Evolutionary conservation across 2,113 vertebrate genomes (phyloP).

Genomic region (Casuarius casuarius): DNA sequence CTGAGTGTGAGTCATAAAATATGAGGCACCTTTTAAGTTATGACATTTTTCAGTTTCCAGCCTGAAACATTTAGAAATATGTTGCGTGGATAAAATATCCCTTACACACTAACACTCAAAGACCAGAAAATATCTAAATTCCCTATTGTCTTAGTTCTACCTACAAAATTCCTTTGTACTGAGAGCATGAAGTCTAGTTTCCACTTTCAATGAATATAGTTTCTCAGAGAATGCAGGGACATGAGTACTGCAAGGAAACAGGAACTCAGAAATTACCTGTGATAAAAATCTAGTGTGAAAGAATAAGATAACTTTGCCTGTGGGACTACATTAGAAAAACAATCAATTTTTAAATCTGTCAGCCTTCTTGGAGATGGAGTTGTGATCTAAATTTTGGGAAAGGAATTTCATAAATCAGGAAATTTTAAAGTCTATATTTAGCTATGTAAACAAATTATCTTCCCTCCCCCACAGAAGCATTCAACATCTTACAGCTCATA

Average conservation of each 20-base stretch:
- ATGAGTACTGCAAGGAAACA: neutral
- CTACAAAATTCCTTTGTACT: neutral
- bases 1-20: neutral
- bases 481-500: neutral
- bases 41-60: neutral
- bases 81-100: neutral
- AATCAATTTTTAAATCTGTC: neutral
- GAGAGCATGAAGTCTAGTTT: neutral
- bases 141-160: neutral
- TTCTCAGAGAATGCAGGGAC: neutral
- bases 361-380: neutral
- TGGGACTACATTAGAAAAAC: neutral
- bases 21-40: neutral
- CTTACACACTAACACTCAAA: neutral
- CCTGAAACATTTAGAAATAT: neutral
- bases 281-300: neutral
- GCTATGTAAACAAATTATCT: neutral
- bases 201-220: neutral
- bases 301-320: accelerated
- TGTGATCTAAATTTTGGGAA: neutral
- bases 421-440: neutral
- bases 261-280: neutral
- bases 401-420: neutral
- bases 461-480: neutral
- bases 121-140: neutral